Evolutionary conservation across 1,140 invertebrate species (phyloP), one percentile per base, ranked within the genome.

Genomic region (Monochamus saltuarius): DNA sequence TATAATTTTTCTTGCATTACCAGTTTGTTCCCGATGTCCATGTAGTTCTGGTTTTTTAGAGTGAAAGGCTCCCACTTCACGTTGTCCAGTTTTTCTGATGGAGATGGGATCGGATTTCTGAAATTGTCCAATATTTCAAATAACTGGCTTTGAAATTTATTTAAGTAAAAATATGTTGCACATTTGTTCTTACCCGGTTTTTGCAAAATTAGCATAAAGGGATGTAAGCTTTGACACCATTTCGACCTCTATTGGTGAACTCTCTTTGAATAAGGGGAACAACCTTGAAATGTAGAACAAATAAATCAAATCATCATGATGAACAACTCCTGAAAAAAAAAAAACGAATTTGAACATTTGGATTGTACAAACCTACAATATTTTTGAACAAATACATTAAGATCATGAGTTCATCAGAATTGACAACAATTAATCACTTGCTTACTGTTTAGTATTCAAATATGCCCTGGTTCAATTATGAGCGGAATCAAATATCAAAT

Each of bases 291-390:
- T 78, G 61, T 79, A 79, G 71, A 85, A 85, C 9, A 87, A 60
- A 71, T 87, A 87, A 61, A 85, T 79, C 7, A 86, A 70, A 68
- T 87, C 85, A 62, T 87, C 85, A 52, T 82, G 80, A 66, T 87
- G 85, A 1, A 79, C 79, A 2, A 83, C 79, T 3, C 84, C 84
- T 85, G 43, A 29, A 63, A 45, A n/a, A n/a, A n/a, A n/a, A n/a
- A n/a, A n/a, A n/a, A n/a, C n/a, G n/a, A n/a, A n/a, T n/a, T n/a
- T n/a, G n/a, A n/a, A n/a, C n/a, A n/a, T n/a, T n/a, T n/a, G n/a
- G n/a, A n/a, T n/a, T n/a, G n/a, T n/a, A n/a, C n/a, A n/a, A n/a
- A n/a, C n/a, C n/a, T n/a, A n/a, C n/a, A n/a, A n/a, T n/a, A n/a
- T n/a, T n/a, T n/a, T n/a, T n/a, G n/a, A n/a, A n/a, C n/a, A n/a